Evolutionary conservation across 2,888 invertebrate species (phyloP).

Genomic region (Cylloceria caligata): DNA sequence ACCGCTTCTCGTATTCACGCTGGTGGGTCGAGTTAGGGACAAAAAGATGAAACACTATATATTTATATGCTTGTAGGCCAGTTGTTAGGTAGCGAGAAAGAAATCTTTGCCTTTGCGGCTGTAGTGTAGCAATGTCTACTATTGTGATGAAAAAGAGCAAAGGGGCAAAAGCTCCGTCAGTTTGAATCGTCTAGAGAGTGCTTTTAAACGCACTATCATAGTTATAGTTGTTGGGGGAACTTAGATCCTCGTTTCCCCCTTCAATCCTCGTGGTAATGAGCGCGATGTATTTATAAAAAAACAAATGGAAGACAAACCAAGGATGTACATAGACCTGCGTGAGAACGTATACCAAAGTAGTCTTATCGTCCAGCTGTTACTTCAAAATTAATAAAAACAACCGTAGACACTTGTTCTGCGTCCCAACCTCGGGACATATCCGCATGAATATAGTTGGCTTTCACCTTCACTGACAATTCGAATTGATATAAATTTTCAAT

Average conservation of each 20-base stretch:
- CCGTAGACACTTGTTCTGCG: constrained; percentile 23
- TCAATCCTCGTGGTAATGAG: background rate
- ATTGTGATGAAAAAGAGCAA: background rate
- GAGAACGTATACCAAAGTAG: constrained; percentile 24
- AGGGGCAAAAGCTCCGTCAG: constrained; percentile 4
- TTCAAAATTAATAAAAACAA: constrained; percentile 33
- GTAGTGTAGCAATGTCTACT: background rate
- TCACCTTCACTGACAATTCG: too few relatives aligned
- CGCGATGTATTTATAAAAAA: background rate
- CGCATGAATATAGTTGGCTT: too few relatives aligned
- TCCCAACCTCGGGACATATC: background rate
- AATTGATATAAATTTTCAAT: too few relatives aligned
- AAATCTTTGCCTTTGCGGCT: constrained; percentile 12
- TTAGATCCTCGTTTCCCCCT: constrained; percentile 11
- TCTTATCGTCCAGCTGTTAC: constrained; percentile 38
- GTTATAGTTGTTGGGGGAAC: background rate
- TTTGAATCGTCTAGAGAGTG: constrained; percentile 9
- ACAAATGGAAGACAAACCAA: constrained; percentile 27
- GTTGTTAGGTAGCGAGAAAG: background rate
- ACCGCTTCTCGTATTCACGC: constrained; percentile 23
- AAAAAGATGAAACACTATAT: constrained; percentile 24
- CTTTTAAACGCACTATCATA: background rate
- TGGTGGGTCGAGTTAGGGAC: background rate
- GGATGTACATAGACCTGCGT: constrained; percentile 36
- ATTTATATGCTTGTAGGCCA: background rate